These are phyloP conservation scores for Nyctereutes procyonoides DNA, from an alignment of 2,113 vertebrate genomes.

Conservation along the genomic window DNA sequence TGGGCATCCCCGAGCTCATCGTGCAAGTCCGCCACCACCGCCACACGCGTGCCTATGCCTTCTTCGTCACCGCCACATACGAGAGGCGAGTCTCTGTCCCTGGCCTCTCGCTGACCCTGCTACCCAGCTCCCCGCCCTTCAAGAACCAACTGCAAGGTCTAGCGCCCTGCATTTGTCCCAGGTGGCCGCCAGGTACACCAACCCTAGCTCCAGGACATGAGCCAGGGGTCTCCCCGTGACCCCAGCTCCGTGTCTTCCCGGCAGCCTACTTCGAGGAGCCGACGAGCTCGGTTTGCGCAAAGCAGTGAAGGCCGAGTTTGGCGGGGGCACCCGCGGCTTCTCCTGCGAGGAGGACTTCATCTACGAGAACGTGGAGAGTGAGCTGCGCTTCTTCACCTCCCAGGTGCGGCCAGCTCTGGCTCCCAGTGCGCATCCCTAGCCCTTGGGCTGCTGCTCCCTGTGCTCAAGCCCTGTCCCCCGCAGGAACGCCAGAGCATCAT, in stretches of 20 bases:
- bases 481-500: slow-evolving; percentile 99
- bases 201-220: background rate
- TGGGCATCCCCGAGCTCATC: slow-evolving; percentile 98
- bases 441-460: fast-evolving
- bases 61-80: slow-evolving; percentile 98
- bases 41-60: slow-evolving; percentile 94
- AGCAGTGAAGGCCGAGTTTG: slow-evolving; percentile 94
- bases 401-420: slow-evolving; percentile 88
- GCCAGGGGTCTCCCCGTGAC: background rate
- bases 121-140: background rate
- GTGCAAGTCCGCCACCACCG: slow-evolving; percentile 98
- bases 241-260: background rate
- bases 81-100: slow-evolving; percentile 90
- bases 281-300: slow-evolving; percentile 96
- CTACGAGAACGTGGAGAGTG: slow-evolving; percentile 98
- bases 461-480: background rate
- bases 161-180: background rate
- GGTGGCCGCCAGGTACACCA: background rate
- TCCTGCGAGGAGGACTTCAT: slow-evolving; percentile 98
- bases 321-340: slow-evolving; percentile 93
- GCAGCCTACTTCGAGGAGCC: slow-evolving; percentile 95
- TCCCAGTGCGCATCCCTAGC: background rate
- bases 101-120: background rate
- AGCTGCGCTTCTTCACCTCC: slow-evolving; percentile 97
- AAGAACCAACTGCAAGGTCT: background rate